Percentiles rank a stretch among this genome's conserved stretches.
Conservation (phyloP, 2,797 vertebrate species). For the Petrocephalus sullivani region DNA sequence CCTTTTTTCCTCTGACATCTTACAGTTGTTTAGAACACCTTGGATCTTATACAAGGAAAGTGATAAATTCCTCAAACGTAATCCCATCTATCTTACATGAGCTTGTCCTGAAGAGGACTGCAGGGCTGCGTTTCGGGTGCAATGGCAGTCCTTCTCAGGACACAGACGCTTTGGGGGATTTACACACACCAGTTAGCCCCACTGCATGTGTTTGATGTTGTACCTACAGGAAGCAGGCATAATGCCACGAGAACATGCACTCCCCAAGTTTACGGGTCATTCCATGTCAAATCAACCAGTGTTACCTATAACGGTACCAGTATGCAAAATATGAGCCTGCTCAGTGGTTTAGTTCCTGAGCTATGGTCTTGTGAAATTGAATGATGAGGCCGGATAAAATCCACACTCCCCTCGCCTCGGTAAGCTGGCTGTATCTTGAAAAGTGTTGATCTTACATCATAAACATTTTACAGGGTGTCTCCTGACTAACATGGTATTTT, state of each 20-base stretch:
- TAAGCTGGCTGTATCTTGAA: too few species aligned
- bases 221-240: not conserved
- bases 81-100: not conserved
- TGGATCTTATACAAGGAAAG: not conserved
- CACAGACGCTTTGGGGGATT: not conserved
- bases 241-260: not conserved
- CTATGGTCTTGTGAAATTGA: too few species aligned
- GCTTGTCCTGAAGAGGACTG: not conserved
- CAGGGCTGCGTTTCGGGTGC: not conserved
- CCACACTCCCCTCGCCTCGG: too few species aligned
- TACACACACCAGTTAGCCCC: not conserved
- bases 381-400: too few species aligned
- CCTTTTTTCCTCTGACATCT: not conserved
- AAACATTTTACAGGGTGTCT: too few species aligned
- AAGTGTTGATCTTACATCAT: too few species aligned
- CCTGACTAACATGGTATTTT: too few species aligned
- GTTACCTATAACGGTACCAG: too few species aligned
- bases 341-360: too few species aligned
- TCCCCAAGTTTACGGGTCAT: not conserved
- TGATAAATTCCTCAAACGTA: not conserved
- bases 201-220: not conserved
- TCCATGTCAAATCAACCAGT: too few species aligned
- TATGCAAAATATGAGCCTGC: too few species aligned
- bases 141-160: not conserved
- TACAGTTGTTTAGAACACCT: not conserved